Evolutionary conservation across 2,888 invertebrate genomes (phyloP).

Genomic region (Unio pictorum): DNA sequence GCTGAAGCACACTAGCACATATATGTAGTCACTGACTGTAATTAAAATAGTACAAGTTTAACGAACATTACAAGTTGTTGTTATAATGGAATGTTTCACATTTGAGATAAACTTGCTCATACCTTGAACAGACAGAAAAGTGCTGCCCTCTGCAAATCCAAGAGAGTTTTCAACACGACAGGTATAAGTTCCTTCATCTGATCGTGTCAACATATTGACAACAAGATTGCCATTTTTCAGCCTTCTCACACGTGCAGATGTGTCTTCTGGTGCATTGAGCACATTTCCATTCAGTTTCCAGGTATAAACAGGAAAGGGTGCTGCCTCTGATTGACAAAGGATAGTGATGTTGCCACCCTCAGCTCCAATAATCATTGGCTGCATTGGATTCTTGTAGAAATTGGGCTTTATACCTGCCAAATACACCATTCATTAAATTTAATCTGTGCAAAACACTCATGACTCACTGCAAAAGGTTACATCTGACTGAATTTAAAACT

Average conservation of each 20-base stretch:
- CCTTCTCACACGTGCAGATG: slow-evolving; percentile 17
- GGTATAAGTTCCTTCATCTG: slow-evolving; percentile 57
- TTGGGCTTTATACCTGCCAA: slow-evolving; percentile 79
- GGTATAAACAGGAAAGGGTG: slow-evolving; percentile 83
- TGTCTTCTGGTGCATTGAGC: slow-evolving; percentile 23
- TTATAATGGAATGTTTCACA: not conserved
- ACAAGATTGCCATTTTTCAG: slow-evolving; percentile 74
- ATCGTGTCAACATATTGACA: slow-evolving; percentile 75
- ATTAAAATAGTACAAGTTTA: too few relatives aligned
- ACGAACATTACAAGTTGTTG: too few relatives aligned
- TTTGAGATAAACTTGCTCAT: slow-evolving; percentile 11
- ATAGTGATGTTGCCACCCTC: slow-evolving; percentile 94
- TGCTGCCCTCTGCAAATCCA: slow-evolving; percentile 49
- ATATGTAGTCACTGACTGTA: too few relatives aligned
- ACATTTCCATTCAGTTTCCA: slow-evolving; percentile 88
- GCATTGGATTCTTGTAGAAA: slow-evolving; percentile 89
- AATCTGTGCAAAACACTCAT: too few relatives aligned
- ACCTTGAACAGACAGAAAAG: slow-evolving; percentile 54
- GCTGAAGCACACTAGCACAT: too few relatives aligned
- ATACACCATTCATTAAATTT: too few relatives aligned
- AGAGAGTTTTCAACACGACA: slow-evolving; percentile 57
- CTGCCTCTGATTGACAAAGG: slow-evolving; percentile 91
- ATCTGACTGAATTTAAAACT: too few relatives aligned
- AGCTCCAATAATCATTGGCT: slow-evolving; percentile 89
- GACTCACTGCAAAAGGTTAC: too few relatives aligned